phyloP scores from a whole-genome alignment of 2,888 invertebrate species.

The Eupithecia centaureata region DNA sequence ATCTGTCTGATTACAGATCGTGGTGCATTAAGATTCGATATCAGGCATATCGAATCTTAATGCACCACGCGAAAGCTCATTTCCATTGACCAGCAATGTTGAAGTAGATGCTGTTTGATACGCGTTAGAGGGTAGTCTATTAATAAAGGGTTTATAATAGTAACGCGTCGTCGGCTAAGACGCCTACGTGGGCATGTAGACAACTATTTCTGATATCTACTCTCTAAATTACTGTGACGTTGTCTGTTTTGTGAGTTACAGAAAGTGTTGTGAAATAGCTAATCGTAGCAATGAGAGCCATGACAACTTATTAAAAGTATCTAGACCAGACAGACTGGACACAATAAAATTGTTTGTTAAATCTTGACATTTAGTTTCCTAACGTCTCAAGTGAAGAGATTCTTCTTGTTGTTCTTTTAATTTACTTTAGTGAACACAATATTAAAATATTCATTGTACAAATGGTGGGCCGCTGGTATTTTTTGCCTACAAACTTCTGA shows the following conservation, averaged over 20 bases:
- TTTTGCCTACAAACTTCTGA: too few relatives aligned
- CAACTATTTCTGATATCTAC: slow-evolving; percentile 49
- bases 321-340: background rate
- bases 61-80: slow-evolving; percentile 12
- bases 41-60: slow-evolving; percentile 12
- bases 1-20: background rate
- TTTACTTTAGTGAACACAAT: too few relatives aligned
- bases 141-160: slow-evolving; percentile 51
- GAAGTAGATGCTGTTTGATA: slow-evolving; percentile 27
- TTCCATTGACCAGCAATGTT: slow-evolving; percentile 13
- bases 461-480: too few relatives aligned
- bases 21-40: too few relatives aligned
- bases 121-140: slow-evolving; percentile 51
- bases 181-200: slow-evolving; percentile 51
- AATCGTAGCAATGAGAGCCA: slow-evolving; percentile 14
- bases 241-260: slow-evolving; percentile 35
- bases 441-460: too few relatives aligned
- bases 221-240: slow-evolving; percentile 41
- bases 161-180: slow-evolving; percentile 48
- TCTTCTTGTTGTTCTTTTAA: background rate
- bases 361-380: background rate
- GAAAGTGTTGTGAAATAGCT: slow-evolving; percentile 37
- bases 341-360: background rate
- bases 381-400: background rate
- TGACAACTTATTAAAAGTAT: slow-evolving; percentile 20